Evolutionary conservation across 2,888 invertebrate species (phyloP).

Genomic region (Vannuccia rotundouncinata): DNA sequence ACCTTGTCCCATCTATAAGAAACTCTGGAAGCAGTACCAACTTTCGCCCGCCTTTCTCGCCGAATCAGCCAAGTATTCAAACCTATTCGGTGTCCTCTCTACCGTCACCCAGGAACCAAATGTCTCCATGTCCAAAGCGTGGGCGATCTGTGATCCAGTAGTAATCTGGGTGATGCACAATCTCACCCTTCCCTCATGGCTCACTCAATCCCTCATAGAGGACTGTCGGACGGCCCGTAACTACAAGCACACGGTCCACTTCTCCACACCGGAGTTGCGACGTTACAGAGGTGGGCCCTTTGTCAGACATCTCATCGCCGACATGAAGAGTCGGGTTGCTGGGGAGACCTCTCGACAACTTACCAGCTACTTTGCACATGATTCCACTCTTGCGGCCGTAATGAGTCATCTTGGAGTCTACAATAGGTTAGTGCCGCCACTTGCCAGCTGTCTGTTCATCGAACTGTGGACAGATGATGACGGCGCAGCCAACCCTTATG

Average conservation of each 20-base stretch:
- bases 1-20: not conserved
- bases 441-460: not conserved
- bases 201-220: not conserved
- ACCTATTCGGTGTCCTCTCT: not conserved
- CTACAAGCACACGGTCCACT: conserved; percentile 7
- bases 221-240: not conserved
- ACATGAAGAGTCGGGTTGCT: not conserved
- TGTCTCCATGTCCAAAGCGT: not conserved
- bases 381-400: conserved; percentile 6
- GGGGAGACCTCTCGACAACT: not conserved
- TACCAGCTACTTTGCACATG: conserved; percentile 4
- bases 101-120: no score
- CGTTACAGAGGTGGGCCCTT: conserved; percentile 9
- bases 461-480: not conserved
- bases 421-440: not conserved
- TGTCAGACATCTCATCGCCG: not conserved
- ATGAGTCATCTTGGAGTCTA: conserved; percentile 13
- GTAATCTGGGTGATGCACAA: not conserved
- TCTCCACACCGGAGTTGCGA: not conserved
- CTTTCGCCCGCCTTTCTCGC: not conserved
- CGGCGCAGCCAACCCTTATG: not conserved
- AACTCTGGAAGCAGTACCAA: not conserved
- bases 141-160: not conserved
- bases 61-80: not conserved
- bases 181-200: not conserved